Conservation (phyloP, 2,888 invertebrate species). For the Stenichneumon culpator region DNA sequence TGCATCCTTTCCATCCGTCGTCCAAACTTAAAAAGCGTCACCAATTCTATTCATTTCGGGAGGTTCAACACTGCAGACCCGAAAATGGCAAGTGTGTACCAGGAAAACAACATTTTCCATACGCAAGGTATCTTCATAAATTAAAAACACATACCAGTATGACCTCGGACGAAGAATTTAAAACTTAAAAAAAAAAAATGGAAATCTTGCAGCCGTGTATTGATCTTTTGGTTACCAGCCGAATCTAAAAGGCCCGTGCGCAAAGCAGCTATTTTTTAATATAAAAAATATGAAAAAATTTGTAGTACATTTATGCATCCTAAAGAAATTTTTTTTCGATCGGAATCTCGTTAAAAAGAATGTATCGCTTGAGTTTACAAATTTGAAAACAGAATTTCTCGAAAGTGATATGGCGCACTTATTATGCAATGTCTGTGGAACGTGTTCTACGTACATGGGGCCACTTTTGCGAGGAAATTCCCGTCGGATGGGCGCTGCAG, state of each 20-base stretch:
- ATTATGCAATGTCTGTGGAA: not conserved
- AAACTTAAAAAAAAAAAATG: not conserved
- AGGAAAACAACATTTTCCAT: not conserved
- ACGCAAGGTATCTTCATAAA: no score
- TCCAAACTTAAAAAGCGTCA: not conserved
- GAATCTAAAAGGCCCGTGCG: not conserved
- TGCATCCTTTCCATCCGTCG: not conserved
- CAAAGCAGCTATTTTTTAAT: not conserved
- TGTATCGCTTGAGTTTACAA: not conserved
- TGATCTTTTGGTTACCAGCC: not conserved
- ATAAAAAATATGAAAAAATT: not conserved
- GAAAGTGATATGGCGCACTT: not conserved
- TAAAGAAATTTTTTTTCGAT: not conserved
- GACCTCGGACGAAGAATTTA: not conserved
- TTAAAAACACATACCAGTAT: not conserved
- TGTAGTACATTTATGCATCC: not conserved
- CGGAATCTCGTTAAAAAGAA: not conserved
- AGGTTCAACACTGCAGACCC: not conserved
- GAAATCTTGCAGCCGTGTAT: not conserved
- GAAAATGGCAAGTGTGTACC: not conserved
- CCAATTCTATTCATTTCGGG: not conserved
- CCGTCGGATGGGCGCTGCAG: not conserved
- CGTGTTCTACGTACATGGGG: constrained; percentile 29
- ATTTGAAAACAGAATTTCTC: not conserved
- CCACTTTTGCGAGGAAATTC: constrained; percentile 14